Evolutionary conservation across 2,113 vertebrate species (phyloP), one percentile per base, ranked within the genome.

Genomic region (Aldabrachelys gigantea): DNA sequence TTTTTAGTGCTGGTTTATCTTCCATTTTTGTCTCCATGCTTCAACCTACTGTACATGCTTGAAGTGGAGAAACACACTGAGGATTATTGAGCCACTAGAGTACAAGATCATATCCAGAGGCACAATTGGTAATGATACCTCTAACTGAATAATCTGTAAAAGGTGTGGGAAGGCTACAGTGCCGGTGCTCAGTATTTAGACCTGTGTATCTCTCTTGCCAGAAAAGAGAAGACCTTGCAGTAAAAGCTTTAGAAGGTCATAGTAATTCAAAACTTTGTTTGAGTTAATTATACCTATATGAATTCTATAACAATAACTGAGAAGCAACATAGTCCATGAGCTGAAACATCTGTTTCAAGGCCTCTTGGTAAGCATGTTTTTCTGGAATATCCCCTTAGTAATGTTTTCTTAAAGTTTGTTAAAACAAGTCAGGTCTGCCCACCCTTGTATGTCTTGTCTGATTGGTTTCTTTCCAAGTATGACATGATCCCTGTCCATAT

Each of bases 381-480:
- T 97, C 96, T 98, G 97, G 94, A 98, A 97, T 96, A 98, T 96
- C 93, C 94, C 94, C 88, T 97, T 79, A 81, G 88, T 97, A 98
- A 98, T 97, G 89, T 98, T 98, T 97, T 97, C 97, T 97, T 96
- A 96, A 88, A 90, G 92, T 98, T 96, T 98, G 94, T 92, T 98
- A 79, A 97, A 98, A 97, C 94, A 95, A 98, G 96, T 13, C 91
- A 97, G 91, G 95, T 93, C 94, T 98, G 97, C 96, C 97, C 96
- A 97, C 97, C 88, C 97, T 97, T 97, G 97, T 53, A 93, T 95
- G 98, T 81, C 96, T 98, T 94, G 97, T 95, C 97, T 10, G 90
- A 93, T 94, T 97, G 98, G 97, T 97, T 96, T 94, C 93, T 89
- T 53, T 97, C 98, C 98, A 98, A 98, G 96, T 98, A 97, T 97